These are phyloP conservation scores for Phoebastria nigripes DNA, from an alignment of 2,797 vertebrate genomes.

Conservation along the genomic window DNA sequence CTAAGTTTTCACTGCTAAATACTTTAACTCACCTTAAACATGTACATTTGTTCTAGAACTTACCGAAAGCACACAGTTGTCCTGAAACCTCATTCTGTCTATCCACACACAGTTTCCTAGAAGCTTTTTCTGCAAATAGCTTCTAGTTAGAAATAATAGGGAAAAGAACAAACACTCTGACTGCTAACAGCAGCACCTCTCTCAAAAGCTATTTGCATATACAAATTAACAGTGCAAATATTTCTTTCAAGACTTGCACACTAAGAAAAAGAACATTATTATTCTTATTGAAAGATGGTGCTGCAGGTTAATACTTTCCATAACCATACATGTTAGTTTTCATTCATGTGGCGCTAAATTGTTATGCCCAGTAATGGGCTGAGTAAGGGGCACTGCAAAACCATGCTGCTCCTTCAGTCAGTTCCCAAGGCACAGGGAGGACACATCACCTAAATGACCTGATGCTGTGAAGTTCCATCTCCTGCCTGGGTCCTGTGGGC, in stretches of 20 bases:
- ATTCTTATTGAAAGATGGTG: not conserved
- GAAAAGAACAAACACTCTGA: not conserved
- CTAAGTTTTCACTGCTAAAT: not conserved
- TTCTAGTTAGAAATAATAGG: not conserved
- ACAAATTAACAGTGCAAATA: not conserved
- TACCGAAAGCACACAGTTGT: not conserved
- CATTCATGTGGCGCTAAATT: not conserved
- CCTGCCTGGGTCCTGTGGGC: not conserved
- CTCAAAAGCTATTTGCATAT: not conserved
- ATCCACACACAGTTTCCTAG: not conserved
- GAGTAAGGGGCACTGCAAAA: not conserved
- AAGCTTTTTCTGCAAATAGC: not conserved
- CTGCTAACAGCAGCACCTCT: not conserved
- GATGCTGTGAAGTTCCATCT: not conserved
- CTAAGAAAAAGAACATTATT: not conserved
- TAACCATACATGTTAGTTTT: not conserved
- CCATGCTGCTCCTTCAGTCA: not conserved
- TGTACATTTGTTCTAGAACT: not conserved
- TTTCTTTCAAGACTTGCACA: not conserved
- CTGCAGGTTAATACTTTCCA: not conserved
- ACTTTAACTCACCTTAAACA: not conserved
- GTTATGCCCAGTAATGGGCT: not conserved
- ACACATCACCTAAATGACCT: not conserved
- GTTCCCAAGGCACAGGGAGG: not conserved
- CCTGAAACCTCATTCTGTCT: not conserved